phyloP scores from a whole-genome alignment of 2,797 vertebrate species.

The Malurus leucopterus region DNA sequence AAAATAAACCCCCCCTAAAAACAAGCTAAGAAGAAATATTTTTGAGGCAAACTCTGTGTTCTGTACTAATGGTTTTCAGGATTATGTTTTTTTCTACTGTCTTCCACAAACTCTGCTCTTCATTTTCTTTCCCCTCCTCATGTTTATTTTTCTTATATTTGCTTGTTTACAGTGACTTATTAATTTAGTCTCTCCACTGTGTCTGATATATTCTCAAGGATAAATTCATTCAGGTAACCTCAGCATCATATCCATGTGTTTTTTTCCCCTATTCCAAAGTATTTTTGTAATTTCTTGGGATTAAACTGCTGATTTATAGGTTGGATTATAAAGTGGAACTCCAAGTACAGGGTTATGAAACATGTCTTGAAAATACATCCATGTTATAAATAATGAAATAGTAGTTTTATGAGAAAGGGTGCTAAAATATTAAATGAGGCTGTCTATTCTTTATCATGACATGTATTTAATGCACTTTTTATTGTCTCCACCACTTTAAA shows the following conservation, averaged over 20 bases:
- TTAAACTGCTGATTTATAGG: not conserved
- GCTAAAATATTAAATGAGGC: slow-evolving; percentile 51
- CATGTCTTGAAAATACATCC: slow-evolving; percentile 21
- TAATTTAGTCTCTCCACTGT: not conserved
- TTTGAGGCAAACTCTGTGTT: not conserved
- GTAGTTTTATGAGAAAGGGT: slow-evolving; percentile 1
- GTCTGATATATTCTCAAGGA: not conserved
- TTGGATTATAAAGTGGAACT: not conserved
- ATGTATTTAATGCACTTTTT: slow-evolving; percentile 30
- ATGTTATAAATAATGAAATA: slow-evolving; percentile 40
- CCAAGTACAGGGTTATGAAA: slow-evolving; percentile 5
- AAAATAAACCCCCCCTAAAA: not conserved
- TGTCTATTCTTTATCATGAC: slow-evolving; percentile 25
- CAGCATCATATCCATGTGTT: not conserved
- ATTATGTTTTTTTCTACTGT: not conserved
- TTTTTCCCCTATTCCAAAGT: not conserved
- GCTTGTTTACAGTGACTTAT: not conserved
- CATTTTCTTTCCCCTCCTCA: accelerated
- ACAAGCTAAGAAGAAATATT: not conserved
- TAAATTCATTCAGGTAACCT: not conserved
- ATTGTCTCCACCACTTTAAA: not conserved
- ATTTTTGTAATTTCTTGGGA: not conserved
- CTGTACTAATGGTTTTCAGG: not conserved
- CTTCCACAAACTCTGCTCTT: not conserved
- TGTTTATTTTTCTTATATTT: not conserved